Percentiles rank a stretch among this genome's conserved stretches.
Conservation (phyloP, 2,797 vertebrate species). For the Leptoclinus maculatus region DNA sequence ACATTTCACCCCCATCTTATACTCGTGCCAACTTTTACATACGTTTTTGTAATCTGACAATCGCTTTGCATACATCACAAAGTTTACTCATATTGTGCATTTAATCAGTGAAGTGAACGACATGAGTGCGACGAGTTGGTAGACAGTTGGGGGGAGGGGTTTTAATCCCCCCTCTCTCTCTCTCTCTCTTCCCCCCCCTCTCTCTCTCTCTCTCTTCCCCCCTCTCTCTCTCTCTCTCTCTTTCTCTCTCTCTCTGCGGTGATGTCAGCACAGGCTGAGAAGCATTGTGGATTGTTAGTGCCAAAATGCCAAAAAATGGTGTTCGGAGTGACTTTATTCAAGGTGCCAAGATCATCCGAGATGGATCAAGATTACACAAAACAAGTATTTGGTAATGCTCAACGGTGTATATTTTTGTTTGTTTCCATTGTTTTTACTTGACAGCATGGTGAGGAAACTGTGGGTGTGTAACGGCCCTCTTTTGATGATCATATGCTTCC, state of each 20-base stretch:
- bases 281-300: slow-evolving; percentile 58
- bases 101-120: slow-evolving; percentile 54
- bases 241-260: slow-evolving; percentile 9
- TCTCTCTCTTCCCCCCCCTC: slow-evolving; percentile 1
- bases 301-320: slow-evolving; percentile 66
- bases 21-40: slow-evolving; percentile 76
- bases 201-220: slow-evolving; percentile 1
- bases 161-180: slow-evolving; percentile 21
- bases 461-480: slow-evolving; percentile 42
- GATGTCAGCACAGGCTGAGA: slow-evolving; percentile 53
- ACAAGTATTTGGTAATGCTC: slow-evolving; percentile 42
- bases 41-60: slow-evolving; percentile 74
- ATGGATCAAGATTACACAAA: slow-evolving; percentile 55
- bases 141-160: slow-evolving; percentile 19
- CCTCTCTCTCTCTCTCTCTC: not conserved
- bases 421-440: slow-evolving; percentile 60
- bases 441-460: slow-evolving; percentile 56
- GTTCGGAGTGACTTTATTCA: slow-evolving; percentile 50
- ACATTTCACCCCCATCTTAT: slow-evolving; percentile 66
- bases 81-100: slow-evolving; percentile 53
- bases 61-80: slow-evolving; percentile 56
- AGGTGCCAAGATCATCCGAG: slow-evolving; percentile 54
- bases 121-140: slow-evolving; percentile 51
- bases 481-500: slow-evolving; percentile 62
- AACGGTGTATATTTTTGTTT: slow-evolving; percentile 35